Evolutionary conservation across 1,140 invertebrate species (phyloP).

Genomic region (Ylistrum balloti): DNA sequence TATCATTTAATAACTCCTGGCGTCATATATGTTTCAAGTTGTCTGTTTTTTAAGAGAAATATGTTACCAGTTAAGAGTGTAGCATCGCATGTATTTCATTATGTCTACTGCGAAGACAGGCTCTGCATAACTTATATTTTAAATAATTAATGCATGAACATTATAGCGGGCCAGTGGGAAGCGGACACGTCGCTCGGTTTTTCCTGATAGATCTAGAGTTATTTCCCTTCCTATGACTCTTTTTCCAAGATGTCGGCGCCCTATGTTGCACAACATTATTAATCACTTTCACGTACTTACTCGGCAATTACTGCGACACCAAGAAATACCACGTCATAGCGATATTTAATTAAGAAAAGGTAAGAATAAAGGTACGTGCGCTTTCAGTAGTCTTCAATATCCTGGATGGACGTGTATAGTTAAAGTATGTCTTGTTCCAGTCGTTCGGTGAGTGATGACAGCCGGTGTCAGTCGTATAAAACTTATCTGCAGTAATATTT

Average conservation of each 20-base stretch:
- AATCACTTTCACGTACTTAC: not conserved
- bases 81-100: too few species aligned
- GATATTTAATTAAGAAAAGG: not conserved
- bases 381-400: not conserved
- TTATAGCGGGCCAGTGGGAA: not conserved
- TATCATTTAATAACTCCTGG: too few species aligned
- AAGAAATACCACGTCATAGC: not conserved
- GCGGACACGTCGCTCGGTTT: not conserved
- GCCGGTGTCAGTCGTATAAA: not conserved
- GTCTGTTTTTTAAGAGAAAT: too few species aligned
- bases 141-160: not conserved
- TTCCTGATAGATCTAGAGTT: not conserved
- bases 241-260: conserved; percentile 30
- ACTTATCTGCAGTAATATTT: too few species aligned
- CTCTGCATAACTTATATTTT: too few species aligned
- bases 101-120: too few species aligned
- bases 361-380: not conserved
- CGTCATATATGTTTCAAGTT: too few species aligned
- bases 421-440: too few species aligned
- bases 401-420: too few species aligned
- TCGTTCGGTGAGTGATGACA: not conserved
- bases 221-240: not conserved
- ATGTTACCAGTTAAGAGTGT: too few species aligned
- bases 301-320: not conserved
- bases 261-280: not conserved